Base-by-base conservation (phyloP, 2,888 invertebrate species). In the Trimorus sp. region DNA sequence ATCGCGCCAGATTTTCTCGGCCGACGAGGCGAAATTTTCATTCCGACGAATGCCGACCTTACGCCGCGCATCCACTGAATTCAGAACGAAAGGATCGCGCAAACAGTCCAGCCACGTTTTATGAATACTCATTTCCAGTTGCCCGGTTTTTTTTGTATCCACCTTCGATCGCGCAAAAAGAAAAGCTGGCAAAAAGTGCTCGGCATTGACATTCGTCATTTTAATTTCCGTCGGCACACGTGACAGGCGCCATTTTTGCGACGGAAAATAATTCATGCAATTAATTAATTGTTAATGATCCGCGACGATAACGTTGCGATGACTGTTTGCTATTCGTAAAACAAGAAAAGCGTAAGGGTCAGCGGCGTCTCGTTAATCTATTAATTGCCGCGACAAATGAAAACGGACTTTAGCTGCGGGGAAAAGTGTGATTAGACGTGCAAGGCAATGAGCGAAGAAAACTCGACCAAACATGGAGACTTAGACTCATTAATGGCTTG, bases 391-490 rank as follows among this genome's bases (percentile, higher is more conserved):
- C 65, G 40, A 54, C 60, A 9, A 73, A 56, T 38, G 65, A 60
- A 73, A 65, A 40, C 71, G 75, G 75, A 82, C 78, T 82, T 82
- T 79, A 71, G 78, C 49, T 74, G 69, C 77, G 60, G 60, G 79
- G 83, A 79, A 83, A 77, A 83, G 79, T 77, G 56, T 36, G 68
- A 83, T 65, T 65, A 69, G 62, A 40, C 42, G 54, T 48, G 36
- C 36, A n/a, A 9, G 2, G 40, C 68, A 60, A 71, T 69, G 69
- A 79, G 69, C 69, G 14, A 71, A 79, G 59, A 77, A 79, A 73
- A 77, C 71, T 15, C 56, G 60, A 83, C 68, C 70, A 70, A 71
- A 66, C 78, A 79, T 59, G 58, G 12, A 48, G 42, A 38, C 40
- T 65, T 73, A 54, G 62, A 49, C 69, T 73, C 63, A 37, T 79